A percentile compares a stretch with the other conserved stretches of the same genome.
phyloP scores from a whole-genome alignment of 2,113 vertebrate species.

The Callospermophilus lateralis region DNA sequence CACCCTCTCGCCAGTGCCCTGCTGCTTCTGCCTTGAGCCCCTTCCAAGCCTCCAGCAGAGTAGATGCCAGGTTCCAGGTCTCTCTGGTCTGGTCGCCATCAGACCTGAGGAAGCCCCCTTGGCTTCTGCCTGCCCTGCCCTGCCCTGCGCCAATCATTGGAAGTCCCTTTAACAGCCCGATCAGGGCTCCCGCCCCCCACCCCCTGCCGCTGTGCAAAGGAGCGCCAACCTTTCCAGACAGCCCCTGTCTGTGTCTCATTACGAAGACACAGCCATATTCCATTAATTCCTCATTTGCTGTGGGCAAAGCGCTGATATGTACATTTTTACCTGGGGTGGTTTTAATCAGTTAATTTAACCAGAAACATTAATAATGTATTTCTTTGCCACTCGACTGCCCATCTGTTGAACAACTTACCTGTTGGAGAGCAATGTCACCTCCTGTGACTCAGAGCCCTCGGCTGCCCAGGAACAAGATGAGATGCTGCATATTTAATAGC shows the following conservation, averaged over 20 bases:
- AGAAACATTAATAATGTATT: conserved; percentile 91
- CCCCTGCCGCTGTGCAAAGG: conserved; percentile 48
- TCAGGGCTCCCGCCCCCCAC: background rate
- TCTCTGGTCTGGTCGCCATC: background rate
- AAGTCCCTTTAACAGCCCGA: conserved; percentile 72
- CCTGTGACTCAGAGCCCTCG: conserved; percentile 83
- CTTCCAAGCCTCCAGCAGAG: background rate
- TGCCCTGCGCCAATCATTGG: background rate
- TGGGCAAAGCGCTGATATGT: conserved; percentile 85
- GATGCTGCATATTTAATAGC: conserved; percentile 82
- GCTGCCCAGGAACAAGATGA: conserved; percentile 83
- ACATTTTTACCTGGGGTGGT: conserved; percentile 86
- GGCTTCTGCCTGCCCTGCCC: background rate
- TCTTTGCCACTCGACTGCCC: conserved; percentile 89
- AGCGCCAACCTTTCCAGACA: conserved; percentile 68
- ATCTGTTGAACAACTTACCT: conserved; percentile 88
- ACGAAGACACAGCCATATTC: conserved; percentile 81
- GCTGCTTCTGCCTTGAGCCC: background rate
- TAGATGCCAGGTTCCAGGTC: background rate
- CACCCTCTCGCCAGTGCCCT: background rate
- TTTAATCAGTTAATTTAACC: conserved; percentile 92
- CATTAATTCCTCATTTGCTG: conserved; percentile 87
- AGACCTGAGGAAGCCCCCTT: background rate
- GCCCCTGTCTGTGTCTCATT: conserved; percentile 76
- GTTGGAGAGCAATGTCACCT: conserved; percentile 86